These are phyloP conservation scores for Hanleya hanleyi DNA, from an alignment of 2,888 invertebrate species.

Conservation along the genomic window DNA sequence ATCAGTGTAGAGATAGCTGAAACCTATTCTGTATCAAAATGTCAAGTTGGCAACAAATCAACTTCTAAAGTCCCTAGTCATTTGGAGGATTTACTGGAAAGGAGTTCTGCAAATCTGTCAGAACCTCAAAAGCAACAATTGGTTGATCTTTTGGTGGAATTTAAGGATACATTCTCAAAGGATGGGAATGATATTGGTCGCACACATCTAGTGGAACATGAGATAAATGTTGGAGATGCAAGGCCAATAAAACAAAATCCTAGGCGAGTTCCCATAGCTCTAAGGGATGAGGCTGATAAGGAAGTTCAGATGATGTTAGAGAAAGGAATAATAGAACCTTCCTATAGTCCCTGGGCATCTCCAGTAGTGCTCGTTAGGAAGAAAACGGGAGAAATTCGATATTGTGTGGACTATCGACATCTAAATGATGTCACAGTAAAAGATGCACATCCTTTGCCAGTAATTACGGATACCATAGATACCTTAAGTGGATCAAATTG, in stretches of 20 bases:
- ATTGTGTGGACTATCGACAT: slow-evolving; percentile 53
- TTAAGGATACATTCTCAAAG: slow-evolving; percentile 14
- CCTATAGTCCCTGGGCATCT: slow-evolving; percentile 63
- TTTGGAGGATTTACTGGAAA: not conserved
- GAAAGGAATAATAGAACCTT: slow-evolving; percentile 37
- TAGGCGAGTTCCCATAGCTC: slow-evolving; percentile 11
- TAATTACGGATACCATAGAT: slow-evolving; percentile 21
- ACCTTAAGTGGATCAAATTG: slow-evolving; percentile 14
- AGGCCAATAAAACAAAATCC: slow-evolving; percentile 13
- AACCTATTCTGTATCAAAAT: too few species aligned
- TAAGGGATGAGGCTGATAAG: not conserved
- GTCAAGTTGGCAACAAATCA: too few species aligned
- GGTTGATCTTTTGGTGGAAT: not conserved
- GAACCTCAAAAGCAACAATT: not conserved
- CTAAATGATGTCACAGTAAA: slow-evolving; percentile 39
- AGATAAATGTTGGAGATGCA: slow-evolving; percentile 2
- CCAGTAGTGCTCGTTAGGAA: slow-evolving; percentile 71
- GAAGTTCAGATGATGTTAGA: slow-evolving; percentile 19
- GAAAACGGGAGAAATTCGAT: slow-evolving; percentile 51
- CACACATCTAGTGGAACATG: slow-evolving; percentile 1
- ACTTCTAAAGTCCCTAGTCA: not conserved
- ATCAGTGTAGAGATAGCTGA: too few species aligned
- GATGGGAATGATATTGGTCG: slow-evolving; percentile 8
- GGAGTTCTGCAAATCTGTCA: too few species aligned
- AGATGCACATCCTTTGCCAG: slow-evolving; percentile 23